Base-by-base conservation (phyloP, 2,888 invertebrate genomes). In the Scelioninae gen. 1 region DNA sequence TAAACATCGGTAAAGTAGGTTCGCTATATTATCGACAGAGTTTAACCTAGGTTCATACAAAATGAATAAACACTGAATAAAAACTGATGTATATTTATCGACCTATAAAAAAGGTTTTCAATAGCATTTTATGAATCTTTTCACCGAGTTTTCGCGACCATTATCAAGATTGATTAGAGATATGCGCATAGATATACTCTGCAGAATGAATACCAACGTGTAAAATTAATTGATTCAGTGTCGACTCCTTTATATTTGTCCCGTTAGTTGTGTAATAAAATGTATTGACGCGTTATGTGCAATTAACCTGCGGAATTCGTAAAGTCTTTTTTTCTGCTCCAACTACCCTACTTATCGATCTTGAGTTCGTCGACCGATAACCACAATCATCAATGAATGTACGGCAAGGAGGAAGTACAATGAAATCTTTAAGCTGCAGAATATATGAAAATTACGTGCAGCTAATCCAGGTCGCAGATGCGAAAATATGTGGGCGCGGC, bases 401-500 rank as follows among this genome's bases (percentile, higher is more conserved):
- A 68, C 76, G 15, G 49, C 15, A 60, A 80, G 47, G n/a, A 60
- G 82, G 77, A 82, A 77, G 77, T 62, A 69, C 71, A 71, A 71
- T 65, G 77, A 55, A 60, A 32, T 16, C 53, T 32, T 55, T 47
- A 11, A 13, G 51, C 11, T 51, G 71, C 31, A 47, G 32, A 32
- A 38, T 58, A 72, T 66, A 76, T 82, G 82, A 65, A 72, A 77
- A 82, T 71, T 58, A 75, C 53, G 69, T 23, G 60, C 76, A 15
- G 43, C 65, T 71, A 71, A 78, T 78, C 71, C 78, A 71, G 71
- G 78, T 69, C 78, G 65, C 31, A 32, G 49, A 60, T 58, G 75
- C 60, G 60, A 77, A 71, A 72, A 66, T 82, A 77, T 76, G 66
- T 82, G 77, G 82, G 82, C 53, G 77, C 47, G 82, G 82, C 77